Conservation (phyloP, 2,797 vertebrate genomes). For the Hydrophis major region DNA sequence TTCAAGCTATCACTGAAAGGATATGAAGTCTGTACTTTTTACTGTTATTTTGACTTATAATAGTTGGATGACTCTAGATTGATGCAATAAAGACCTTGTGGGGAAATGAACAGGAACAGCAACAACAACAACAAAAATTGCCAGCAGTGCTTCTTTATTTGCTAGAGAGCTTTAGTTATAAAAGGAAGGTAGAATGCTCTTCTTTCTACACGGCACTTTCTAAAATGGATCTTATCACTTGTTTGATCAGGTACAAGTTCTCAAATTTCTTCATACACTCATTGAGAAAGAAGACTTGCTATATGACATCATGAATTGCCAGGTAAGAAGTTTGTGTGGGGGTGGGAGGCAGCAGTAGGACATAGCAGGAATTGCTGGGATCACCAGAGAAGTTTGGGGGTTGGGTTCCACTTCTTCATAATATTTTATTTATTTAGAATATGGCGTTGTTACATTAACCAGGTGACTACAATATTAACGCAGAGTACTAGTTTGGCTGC, state of each 20-base stretch:
- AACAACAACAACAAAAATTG: neutral
- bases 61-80: neutral
- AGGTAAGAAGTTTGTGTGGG: conserved; percentile 24
- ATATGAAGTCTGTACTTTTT: neutral
- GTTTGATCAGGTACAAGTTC: conserved; percentile 48
- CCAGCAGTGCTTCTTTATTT: neutral
- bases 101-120: neutral
- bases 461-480: neutral
- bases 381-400: neutral
- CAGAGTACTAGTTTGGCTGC: neutral
- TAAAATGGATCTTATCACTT: neutral
- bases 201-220: neutral
- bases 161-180: neutral
- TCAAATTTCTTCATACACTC: conserved; percentile 47
- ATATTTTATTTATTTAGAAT: neutral
- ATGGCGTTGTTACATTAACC: neutral
- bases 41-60: neutral
- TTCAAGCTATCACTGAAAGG: neutral
- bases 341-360: neutral
- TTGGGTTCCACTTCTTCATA: neutral
- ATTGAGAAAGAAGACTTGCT: conserved; percentile 50
- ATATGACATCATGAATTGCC: conserved; percentile 55
- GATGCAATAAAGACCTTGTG: neutral
- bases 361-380: neutral
- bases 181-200: neutral